Conservation (phyloP, 1,140 invertebrate species). For the Drosophila mauritiana region DNA sequence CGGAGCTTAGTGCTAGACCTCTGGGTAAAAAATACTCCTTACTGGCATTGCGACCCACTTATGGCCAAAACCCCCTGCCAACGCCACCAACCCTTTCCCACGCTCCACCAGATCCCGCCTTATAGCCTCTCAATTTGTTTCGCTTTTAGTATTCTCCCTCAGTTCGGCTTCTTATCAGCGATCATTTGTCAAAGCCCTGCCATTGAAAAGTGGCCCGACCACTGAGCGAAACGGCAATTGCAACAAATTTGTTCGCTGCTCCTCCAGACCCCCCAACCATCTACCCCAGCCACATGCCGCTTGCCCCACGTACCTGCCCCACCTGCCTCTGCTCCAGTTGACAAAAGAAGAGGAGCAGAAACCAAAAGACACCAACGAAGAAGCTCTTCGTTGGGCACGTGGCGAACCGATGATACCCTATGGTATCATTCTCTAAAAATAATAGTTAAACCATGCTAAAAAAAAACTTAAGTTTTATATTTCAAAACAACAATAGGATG, state of each 20-base stretch:
- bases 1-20: no score
- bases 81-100: no score
- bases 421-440: no score
- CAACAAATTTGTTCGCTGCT: constrained; percentile 58
- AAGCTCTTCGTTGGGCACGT: not conserved
- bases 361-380: not conserved
- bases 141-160: constrained; percentile 21
- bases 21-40: not conserved
- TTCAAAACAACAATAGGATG: no score
- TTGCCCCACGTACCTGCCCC: not conserved
- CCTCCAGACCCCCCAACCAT: not conserved
- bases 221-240: constrained; percentile 42
- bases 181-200: constrained; percentile 61
- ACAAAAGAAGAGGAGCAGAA: constrained; percentile 12
- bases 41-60: constrained; percentile 29
- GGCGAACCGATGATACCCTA: not conserved
- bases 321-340: constrained; percentile 13
- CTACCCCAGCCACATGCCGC: not conserved
- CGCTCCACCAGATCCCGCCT: not conserved
- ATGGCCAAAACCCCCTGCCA: not conserved
- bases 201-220: constrained; percentile 43
- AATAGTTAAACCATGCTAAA: no score
- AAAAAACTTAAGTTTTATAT: no score
- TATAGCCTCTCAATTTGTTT: constrained; percentile 14
- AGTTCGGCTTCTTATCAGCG: constrained; percentile 37